Conservation (phyloP, 2,888 invertebrate species). For the Toxonevra muliebris region DNA sequence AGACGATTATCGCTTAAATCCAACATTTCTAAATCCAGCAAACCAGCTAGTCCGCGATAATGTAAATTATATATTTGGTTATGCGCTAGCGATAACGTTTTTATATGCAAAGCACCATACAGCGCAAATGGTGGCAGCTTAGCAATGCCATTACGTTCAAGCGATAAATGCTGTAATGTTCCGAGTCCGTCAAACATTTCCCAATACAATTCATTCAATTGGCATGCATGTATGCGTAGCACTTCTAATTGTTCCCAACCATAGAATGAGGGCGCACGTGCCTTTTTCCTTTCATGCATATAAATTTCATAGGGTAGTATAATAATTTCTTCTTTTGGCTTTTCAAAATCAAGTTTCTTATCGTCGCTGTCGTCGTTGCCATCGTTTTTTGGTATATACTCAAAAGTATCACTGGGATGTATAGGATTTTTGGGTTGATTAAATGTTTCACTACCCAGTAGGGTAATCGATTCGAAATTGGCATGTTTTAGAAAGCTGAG, state of each 20-base stretch:
- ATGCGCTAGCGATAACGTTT: conserved; percentile 72
- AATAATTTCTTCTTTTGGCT: conserved; percentile 64
- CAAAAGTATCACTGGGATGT: conserved; percentile 61
- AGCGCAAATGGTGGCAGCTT: conserved; percentile 76
- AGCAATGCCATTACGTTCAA: conserved; percentile 72
- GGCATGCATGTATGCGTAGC: conserved; percentile 70
- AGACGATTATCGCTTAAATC: conserved; percentile 75
- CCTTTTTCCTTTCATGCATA: conserved; percentile 67
- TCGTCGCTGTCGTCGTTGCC: conserved; percentile 41
- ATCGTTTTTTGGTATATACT: conserved; percentile 62
- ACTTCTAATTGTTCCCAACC: conserved; percentile 68
- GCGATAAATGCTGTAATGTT: conserved; percentile 70
- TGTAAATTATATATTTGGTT: conserved; percentile 73
- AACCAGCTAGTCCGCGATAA: conserved; percentile 73
- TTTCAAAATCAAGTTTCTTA: conserved; percentile 46
- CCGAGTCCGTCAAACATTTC: conserved; percentile 75
- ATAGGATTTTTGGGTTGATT: conserved; percentile 56
- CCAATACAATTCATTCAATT: conserved; percentile 72
- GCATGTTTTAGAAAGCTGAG: conserved; percentile 66
- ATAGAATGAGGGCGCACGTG: conserved; percentile 61
- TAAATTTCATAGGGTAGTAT: conserved; percentile 74
- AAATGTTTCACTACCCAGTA: conserved; percentile 64
- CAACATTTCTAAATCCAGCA: conserved; percentile 72
- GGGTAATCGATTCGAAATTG: conserved; percentile 67
- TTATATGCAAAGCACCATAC: conserved; percentile 73